Percentiles rank a stretch among this genome's conserved stretches.
Conservation (phyloP, 2,797 vertebrate genomes). For the Neosalanx taihuensis region DNA sequence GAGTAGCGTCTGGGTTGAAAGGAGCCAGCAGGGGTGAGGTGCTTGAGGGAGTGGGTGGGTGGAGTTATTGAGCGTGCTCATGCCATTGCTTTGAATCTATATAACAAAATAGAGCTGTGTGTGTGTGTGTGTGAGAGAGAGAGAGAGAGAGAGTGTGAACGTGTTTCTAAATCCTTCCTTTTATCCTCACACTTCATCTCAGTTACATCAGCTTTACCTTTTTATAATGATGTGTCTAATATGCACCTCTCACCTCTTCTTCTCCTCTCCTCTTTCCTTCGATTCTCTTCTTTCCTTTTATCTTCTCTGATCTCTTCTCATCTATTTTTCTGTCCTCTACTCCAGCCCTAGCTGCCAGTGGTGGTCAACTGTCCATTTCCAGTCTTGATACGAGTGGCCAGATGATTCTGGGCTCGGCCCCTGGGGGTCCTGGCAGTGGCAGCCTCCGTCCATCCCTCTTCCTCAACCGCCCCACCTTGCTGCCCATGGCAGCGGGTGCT, state of each 20-base stretch:
- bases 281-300: conserved; percentile 27
- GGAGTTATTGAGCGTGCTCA: too few species aligned
- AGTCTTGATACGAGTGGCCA: conserved; percentile 80
- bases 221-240: too few species aligned
- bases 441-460: conserved; percentile 82
- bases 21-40: too few species aligned
- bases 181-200: not conserved
- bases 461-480: conserved; percentile 83
- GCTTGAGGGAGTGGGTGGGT: too few species aligned
- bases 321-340: not conserved
- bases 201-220: not conserved
- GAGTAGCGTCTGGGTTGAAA: too few species aligned
- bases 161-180: not conserved
- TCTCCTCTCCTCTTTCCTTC: not conserved
- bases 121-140: too few species aligned
- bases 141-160: too few species aligned
- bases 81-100: too few species aligned
- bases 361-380: conserved; percentile 83
- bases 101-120: too few species aligned
- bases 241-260: not conserved
- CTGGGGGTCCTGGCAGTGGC: conserved; percentile 56
- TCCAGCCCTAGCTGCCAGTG: conserved; percentile 83
- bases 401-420: conserved; percentile 77
- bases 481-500: conserved; percentile 71
- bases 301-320: conserved; percentile 20